These are phyloP conservation scores for Galbula dea DNA, from an alignment of 2,113 vertebrate species.

Conservation along the genomic window DNA sequence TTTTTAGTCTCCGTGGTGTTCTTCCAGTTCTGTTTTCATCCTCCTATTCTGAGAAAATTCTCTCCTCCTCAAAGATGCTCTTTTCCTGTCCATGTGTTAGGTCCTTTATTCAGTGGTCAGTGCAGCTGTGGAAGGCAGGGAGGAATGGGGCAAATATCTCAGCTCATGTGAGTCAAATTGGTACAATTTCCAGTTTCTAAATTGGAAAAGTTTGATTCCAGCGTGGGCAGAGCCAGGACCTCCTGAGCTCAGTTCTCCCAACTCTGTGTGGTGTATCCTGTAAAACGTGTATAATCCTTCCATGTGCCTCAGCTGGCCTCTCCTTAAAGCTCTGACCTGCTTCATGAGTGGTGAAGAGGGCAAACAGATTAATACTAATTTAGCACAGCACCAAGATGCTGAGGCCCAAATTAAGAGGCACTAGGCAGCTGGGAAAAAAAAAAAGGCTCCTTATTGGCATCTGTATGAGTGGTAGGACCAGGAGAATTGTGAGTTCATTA, in stretches of 20 bases:
- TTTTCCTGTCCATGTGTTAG: too few relatives aligned
- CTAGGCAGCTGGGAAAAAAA: background rate
- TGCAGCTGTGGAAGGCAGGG: background rate
- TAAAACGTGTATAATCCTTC: background rate
- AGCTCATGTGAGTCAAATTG: fast-evolving
- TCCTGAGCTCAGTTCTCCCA: background rate
- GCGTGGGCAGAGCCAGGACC: background rate
- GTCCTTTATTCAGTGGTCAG: too few relatives aligned
- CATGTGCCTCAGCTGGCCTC: background rate
- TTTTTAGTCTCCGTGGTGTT: background rate
- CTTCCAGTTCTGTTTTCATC: background rate
- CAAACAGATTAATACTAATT: background rate
- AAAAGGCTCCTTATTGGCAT: background rate
- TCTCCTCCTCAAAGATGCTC: background rate
- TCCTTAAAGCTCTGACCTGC: background rate
- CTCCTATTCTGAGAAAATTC: background rate
- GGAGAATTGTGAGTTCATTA: background rate
- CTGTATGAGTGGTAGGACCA: background rate
- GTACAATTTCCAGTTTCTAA: background rate
- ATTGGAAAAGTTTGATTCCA: background rate
- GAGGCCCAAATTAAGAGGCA: background rate
- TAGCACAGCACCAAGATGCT: background rate
- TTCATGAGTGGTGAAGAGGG: background rate
- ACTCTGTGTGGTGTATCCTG: fast-evolving
- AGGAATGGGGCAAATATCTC: background rate